Conservation (phyloP, 2,888 invertebrate species). For the Aromia moschata region DNA sequence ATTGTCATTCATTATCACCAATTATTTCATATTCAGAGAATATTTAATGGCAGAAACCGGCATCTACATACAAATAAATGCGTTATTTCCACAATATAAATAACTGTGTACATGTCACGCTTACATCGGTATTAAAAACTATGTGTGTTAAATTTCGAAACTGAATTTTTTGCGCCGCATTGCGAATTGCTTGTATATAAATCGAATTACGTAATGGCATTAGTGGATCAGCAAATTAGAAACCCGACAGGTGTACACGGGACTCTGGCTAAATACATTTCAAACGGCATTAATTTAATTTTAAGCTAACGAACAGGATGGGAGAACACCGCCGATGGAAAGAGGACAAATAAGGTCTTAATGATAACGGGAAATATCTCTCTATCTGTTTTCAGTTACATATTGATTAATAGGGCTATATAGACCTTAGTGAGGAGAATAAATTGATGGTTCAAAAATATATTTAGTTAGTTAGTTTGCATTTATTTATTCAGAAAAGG, state of each 20-base stretch:
- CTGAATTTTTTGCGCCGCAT: constrained; percentile 18
- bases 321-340: too few species aligned
- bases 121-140: constrained; percentile 4
- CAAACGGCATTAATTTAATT: constrained; percentile 15
- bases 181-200: constrained; percentile 19
- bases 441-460: too few species aligned
- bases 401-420: too few species aligned
- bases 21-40: background rate
- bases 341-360: too few species aligned
- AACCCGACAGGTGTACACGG: constrained; percentile 22
- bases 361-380: too few species aligned
- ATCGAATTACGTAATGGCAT: constrained; percentile 32
- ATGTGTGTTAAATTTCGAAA: constrained; percentile 19
- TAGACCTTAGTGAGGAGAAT: too few species aligned
- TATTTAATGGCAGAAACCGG: background rate
- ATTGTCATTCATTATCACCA: background rate
- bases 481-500: too few species aligned
- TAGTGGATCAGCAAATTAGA: constrained; percentile 33
- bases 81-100: background rate
- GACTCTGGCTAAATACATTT: constrained; percentile 22
- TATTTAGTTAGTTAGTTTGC: too few species aligned
- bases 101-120: constrained; percentile 4
- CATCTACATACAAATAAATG: background rate
- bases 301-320: background rate
- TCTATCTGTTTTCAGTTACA: too few species aligned